Evolutionary conservation across 2,113 vertebrate genomes (phyloP).

Genomic region (Embiotoca jacksoni): DNA sequence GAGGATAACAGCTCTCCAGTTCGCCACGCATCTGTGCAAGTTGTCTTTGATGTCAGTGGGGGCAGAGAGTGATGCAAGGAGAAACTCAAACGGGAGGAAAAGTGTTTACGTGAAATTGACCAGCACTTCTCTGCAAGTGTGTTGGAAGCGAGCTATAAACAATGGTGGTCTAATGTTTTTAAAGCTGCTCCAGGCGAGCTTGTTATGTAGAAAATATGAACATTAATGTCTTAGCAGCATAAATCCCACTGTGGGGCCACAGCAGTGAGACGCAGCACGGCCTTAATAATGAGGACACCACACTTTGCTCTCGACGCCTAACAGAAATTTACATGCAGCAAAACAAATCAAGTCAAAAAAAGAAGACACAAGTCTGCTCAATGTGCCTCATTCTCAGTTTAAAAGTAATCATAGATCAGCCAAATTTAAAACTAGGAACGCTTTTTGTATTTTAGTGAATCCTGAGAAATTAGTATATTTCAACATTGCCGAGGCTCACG

Average conservation of each 20-base stretch:
- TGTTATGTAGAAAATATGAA: background rate
- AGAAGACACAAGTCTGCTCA: too few relatives aligned
- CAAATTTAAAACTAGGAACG: too few relatives aligned
- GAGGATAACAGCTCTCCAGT: conserved; percentile 17
- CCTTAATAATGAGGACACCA: too few relatives aligned
- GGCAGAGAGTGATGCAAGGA: conserved; percentile 18
- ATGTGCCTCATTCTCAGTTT: too few relatives aligned
- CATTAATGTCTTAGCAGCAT: background rate
- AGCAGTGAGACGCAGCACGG: too few relatives aligned
- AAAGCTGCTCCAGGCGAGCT: background rate
- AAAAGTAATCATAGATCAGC: too few relatives aligned
- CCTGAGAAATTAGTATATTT: too few relatives aligned
- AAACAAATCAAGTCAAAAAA: too few relatives aligned
- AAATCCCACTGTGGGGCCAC: background rate
- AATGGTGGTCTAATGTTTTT: background rate
- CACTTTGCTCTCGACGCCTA: too few relatives aligned
- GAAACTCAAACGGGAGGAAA: conserved; percentile 1
- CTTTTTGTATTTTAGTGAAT: too few relatives aligned
- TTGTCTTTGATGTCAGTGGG: conserved; percentile 23
- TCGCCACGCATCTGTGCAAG: background rate
- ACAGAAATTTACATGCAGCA: too few relatives aligned
- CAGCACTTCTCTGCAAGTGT: background rate
- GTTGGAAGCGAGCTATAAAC: conserved; percentile 3
- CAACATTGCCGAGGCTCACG: too few relatives aligned
- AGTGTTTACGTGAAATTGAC: conserved; percentile 39